Conservation (phyloP, 2,113 vertebrate genomes). For the Sula dactylatra region DNA sequence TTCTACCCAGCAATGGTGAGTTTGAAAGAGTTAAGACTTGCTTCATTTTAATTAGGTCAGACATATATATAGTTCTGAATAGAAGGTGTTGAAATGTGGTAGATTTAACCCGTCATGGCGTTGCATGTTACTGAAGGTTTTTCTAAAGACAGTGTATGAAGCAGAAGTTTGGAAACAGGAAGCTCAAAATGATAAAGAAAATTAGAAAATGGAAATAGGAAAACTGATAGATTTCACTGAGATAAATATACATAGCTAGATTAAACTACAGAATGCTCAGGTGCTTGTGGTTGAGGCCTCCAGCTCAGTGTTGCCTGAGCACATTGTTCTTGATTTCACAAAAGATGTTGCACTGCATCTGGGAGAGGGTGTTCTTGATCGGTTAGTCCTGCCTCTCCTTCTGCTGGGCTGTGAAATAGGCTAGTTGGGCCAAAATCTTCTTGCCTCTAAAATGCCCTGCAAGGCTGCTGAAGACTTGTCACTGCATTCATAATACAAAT, state of each 20-base stretch:
- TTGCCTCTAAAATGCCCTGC: neutral
- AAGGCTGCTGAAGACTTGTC: neutral
- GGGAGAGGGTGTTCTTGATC: neutral
- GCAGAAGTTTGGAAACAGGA: neutral
- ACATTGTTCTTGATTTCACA: neutral
- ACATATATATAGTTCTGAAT: neutral
- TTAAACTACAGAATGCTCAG: neutral
- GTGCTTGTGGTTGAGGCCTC: neutral
- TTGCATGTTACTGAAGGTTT: neutral
- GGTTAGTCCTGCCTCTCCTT: neutral
- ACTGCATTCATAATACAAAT: neutral
- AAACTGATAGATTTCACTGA: neutral
- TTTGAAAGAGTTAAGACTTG: neutral
- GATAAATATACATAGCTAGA: neutral
- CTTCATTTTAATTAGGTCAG: neutral
- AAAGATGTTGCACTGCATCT: neutral
- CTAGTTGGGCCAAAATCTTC: neutral
- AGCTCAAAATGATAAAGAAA: neutral
- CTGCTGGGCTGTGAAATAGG: neutral
- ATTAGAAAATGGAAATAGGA: neutral
- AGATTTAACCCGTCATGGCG: neutral
- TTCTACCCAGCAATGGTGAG: conserved; percentile 94
- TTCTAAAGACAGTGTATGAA: neutral
- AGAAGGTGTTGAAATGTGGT: neutral
- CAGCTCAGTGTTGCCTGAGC: neutral